Evolutionary conservation across 2,113 vertebrate genomes (phyloP), one percentile per base, ranked within the genome.

Genomic region (Peucedramus taeniatus): DNA sequence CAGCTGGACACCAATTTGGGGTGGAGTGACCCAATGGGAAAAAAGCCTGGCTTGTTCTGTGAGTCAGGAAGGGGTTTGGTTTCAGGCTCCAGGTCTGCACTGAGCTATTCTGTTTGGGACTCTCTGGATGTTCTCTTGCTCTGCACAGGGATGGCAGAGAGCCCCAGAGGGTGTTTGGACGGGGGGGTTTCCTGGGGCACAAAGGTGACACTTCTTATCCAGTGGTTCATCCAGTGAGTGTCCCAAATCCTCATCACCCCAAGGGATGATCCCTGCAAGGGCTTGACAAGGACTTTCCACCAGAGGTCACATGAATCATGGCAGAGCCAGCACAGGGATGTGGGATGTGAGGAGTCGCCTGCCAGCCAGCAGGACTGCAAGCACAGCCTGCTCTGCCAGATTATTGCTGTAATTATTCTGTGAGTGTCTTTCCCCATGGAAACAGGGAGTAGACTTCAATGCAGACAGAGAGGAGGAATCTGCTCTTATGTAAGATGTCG

Each of bases 31-130:
- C 2, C n/a, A 6, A 6, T 27, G 28, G 13, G 13, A 37, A 5
- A 56, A 17, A 57, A 57, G 2, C 30, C 53, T 40, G 30, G 3
- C 23, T 49, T 22, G 7, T n/a, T 33, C 63, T 40, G 14, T 33
- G 3, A 4, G 9, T 24, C 5, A 2, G 9, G 23, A 59, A 49
- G 2, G 13, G 1, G 18, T 21, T 33, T 33, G 17, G 11, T n/a
- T 59, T 40, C 14, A 59, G 28, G 6, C 28, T 33, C 23, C 54
- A 30, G 24, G 9, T 35, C 30, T 60, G 12, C 35, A 60, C 15
- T 6, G 20, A 24, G 20, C 19, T 15, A 5, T 35, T 51, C 20
- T 42, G 4, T 35, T 23, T 15, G 1, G 15, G 11, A 19, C 2
- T 13, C 44, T n/a, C n/a, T n/a, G n/a, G n/a, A n/a, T n/a, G n/a